These are phyloP conservation scores for Hystrix brachyura DNA, from an alignment of 2,113 vertebrate genomes.

Conservation along the genomic window DNA sequence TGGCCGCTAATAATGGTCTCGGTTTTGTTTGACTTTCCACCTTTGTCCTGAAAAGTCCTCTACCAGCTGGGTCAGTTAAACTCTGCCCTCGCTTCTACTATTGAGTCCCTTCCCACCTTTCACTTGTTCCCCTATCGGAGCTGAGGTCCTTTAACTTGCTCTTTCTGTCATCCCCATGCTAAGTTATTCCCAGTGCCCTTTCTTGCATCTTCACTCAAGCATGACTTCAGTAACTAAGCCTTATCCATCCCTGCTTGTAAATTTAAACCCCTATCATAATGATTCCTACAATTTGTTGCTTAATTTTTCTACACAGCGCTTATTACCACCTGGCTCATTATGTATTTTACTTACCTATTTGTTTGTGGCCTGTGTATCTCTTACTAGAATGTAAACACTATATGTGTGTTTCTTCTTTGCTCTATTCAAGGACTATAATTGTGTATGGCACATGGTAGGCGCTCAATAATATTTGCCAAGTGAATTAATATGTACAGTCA, in stretches of 20 bases:
- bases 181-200: too few relatives aligned
- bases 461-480: constrained; percentile 14
- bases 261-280: not conserved
- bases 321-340: constrained; percentile 9
- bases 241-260: not conserved
- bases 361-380: not conserved
- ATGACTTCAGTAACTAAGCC: not conserved
- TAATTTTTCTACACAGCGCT: not conserved
- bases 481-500: constrained; percentile 13
- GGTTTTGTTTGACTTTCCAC: constrained; percentile 23
- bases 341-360: not conserved
- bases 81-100: not conserved
- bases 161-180: not conserved
- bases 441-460: not conserved
- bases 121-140: not conserved
- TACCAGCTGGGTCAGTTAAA: not conserved
- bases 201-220: not conserved
- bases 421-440: not conserved
- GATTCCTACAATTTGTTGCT: not conserved
- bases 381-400: not conserved
- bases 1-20: not conserved
- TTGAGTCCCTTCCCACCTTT: not conserved
- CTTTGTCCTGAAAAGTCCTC: not conserved
- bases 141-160: not conserved
- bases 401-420: not conserved